Conservation (phyloP, 2,113 vertebrate genomes). For the Girardinichthys multiradiatus region DNA sequence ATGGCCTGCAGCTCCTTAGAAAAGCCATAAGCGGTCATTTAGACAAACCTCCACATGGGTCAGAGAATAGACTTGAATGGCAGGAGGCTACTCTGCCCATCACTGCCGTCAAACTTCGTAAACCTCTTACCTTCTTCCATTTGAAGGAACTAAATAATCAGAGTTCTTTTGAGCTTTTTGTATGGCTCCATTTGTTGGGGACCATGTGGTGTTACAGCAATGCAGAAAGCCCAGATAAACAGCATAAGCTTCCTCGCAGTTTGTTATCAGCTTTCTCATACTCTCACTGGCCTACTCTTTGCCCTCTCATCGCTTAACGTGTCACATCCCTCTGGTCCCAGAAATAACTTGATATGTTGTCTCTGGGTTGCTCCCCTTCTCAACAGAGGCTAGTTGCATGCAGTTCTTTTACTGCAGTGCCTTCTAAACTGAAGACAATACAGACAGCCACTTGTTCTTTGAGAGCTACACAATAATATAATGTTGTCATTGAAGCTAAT, state of each 20-base stretch:
- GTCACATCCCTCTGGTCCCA: slow-evolving; percentile 63
- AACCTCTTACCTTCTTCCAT: slow-evolving; percentile 21
- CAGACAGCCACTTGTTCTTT: slow-evolving; percentile 19
- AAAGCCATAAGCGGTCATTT: slow-evolving; percentile 71
- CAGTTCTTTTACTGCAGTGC: neutral
- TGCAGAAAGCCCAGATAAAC: slow-evolving; percentile 77
- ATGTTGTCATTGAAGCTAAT: slow-evolving; percentile 23
- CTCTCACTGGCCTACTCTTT: slow-evolving; percentile 42
- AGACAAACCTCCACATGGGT: slow-evolving; percentile 62
- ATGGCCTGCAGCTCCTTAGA: slow-evolving; percentile 65
- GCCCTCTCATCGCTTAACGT: slow-evolving; percentile 49
- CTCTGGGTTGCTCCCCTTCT: slow-evolving; percentile 15
- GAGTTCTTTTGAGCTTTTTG: slow-evolving; percentile 57
- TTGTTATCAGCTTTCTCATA: slow-evolving; percentile 77
- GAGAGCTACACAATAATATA: slow-evolving; percentile 22
- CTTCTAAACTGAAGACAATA: slow-evolving; percentile 22
- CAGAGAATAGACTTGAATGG: slow-evolving; percentile 54
- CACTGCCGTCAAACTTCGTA: slow-evolving; percentile 17
- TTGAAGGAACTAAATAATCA: slow-evolving; percentile 42
- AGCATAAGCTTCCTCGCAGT: slow-evolving; percentile 73
- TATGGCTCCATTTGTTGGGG: slow-evolving; percentile 58
- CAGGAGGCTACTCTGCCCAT: slow-evolving; percentile 39
- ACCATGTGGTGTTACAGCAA: slow-evolving; percentile 47
- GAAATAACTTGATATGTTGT: slow-evolving; percentile 71
- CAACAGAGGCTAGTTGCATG: slow-evolving; percentile 1